Evolutionary conservation across 2,113 vertebrate genomes (phyloP), one percentile per base, ranked within the genome.

Genomic region (Neolamprologus sp.): DNA sequence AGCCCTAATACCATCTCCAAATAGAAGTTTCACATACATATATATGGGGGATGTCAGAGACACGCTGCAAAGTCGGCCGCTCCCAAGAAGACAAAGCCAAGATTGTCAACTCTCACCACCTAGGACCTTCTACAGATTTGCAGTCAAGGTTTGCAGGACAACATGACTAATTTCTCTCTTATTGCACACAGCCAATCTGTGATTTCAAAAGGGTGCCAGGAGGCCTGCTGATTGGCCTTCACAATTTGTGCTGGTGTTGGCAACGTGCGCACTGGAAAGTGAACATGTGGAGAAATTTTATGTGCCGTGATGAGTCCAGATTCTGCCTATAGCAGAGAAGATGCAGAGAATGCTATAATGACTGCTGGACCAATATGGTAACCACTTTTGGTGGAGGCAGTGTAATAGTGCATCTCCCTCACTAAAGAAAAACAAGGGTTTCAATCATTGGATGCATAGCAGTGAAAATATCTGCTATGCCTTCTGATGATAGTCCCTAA

Each of bases 401-500:
- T 5, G 17, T 65, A 65, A 65, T 65, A 65, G 31, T 65, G 31
- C 60, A 37, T 35, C 60, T 65, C 4, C 31, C 31, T 37, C 60
- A 37, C 16, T 65, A 63, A 10, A n/a, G 33, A n/a, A 63, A 65
- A 37, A 65, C 17, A 65, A 65, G 14, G 28, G 19, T 37, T 37
- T n/a, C 10, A 37, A 37, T 37, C 33, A 65, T n/a, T n/a, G 17
- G 60, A 65, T 7, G 33, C 33, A 63, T 63, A 63, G 28, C 58
- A 63, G 58, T 35, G 28, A 1, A 35, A 63, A 33, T 63, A 2
- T 7, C 0, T 63, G 0, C 28, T 63, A 63, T 35, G 28, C 2
- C 28, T 33, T 33, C 57, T 60, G 0, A 60, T 7, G 28, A 63
- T 2, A 1, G 0, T 63, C 0, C 28, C 28, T 7, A 33, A 7